These are phyloP conservation scores for Columba livia DNA, from an alignment of 2,113 vertebrate species.

Conservation along the genomic window DNA sequence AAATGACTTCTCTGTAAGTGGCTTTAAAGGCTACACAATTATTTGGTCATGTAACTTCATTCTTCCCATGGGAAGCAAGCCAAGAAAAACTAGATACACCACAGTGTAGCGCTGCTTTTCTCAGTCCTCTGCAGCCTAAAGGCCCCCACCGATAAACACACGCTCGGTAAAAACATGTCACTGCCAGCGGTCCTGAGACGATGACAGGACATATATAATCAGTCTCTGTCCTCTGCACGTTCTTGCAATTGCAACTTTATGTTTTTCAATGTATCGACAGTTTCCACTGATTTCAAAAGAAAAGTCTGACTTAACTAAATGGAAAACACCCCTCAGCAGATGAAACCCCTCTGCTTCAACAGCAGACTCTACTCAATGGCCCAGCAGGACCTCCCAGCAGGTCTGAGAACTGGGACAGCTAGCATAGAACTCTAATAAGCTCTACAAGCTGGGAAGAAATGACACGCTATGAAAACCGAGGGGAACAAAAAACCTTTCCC, in stretches of 20 bases:
- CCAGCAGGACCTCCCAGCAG: not conserved
- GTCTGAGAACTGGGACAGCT: not conserved
- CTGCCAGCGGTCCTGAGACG: not conserved
- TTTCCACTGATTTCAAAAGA: not conserved
- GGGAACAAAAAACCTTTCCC: not conserved
- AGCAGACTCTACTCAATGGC: not conserved
- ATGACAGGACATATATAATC: not conserved
- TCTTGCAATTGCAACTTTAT: not conserved
- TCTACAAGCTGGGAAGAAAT: not conserved
- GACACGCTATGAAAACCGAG: not conserved
- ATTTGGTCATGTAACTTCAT: not conserved
- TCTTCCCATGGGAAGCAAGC: not conserved
- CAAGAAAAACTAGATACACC: not conserved
- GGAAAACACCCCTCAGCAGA: not conserved
- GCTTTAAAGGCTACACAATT: not conserved
- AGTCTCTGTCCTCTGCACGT: not conserved
- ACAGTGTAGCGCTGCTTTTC: accelerated
- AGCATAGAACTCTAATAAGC: not conserved
- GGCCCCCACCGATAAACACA: not conserved
- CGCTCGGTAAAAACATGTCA: not conserved
- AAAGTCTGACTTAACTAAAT: not conserved
- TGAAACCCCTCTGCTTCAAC: not conserved
- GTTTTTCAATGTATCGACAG: not conserved
- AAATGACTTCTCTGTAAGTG: not conserved
- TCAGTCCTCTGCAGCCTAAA: not conserved